Conservation (phyloP, 2,113 vertebrate genomes). For the Gorilla gorilla region DNA sequence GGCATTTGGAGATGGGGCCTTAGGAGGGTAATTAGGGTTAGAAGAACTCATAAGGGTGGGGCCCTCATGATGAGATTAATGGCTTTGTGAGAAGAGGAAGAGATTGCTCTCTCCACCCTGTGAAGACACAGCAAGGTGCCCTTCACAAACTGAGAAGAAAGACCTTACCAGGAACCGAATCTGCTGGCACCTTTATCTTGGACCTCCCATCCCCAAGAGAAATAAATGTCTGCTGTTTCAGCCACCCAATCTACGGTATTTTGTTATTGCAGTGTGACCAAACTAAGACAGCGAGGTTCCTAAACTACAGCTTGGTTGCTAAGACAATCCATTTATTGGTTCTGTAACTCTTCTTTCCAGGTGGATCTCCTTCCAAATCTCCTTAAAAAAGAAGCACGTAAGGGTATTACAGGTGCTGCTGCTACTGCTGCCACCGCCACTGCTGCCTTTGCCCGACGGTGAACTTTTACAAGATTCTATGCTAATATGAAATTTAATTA, state of each 20-base stretch:
- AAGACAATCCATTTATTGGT: neutral
- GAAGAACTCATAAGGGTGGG: neutral
- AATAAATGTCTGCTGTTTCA: neutral
- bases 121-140: neutral
- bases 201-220: neutral
- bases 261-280: neutral
- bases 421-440: neutral
- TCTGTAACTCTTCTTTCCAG: neutral
- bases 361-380: neutral
- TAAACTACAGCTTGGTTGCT: neutral
- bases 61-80: neutral
- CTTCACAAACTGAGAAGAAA: neutral
- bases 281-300: neutral
- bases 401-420: neutral
- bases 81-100: neutral
- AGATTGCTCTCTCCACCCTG: neutral
- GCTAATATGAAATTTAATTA: constrained; percentile 24
- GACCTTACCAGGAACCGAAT: neutral
- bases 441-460: neutral
- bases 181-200: neutral
- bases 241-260: neutral
- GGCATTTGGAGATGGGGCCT: neutral
- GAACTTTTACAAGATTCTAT: neutral
- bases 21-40: neutral
- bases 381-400: neutral